phyloP scores from a whole-genome alignment of 1,140 invertebrate genomes.

The Parasteatoda tepidariorum region DNA sequence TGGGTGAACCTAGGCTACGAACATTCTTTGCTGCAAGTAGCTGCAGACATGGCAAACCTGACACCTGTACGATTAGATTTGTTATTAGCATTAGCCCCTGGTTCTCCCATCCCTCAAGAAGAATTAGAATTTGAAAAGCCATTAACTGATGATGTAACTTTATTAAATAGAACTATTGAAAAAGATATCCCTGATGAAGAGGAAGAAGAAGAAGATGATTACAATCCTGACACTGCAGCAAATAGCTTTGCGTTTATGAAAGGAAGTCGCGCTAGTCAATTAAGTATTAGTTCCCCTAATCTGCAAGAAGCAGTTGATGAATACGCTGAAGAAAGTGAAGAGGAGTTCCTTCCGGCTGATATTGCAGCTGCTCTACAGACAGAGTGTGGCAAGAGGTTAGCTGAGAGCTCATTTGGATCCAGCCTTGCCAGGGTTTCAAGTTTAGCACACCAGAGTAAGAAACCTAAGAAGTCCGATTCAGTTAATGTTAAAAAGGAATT shows the following conservation, averaged over 20 bases:
- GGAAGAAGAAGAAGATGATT: slow-evolving; percentile 49
- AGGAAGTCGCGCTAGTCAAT: slow-evolving; percentile 38
- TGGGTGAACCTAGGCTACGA: slow-evolving; percentile 89
- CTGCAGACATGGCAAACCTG: slow-evolving; percentile 88
- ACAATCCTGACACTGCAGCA: slow-evolving; percentile 53
- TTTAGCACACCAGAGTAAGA: slow-evolving; percentile 58
- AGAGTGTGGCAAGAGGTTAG: slow-evolving; percentile 34
- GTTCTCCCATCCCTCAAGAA: slow-evolving; percentile 37
- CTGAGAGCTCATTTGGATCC: slow-evolving; percentile 56
- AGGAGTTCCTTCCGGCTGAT: slow-evolving; percentile 58
- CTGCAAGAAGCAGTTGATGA: slow-evolving; percentile 39
- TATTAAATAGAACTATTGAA: background rate
- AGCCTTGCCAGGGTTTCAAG: slow-evolving; percentile 49
- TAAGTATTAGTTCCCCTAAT: slow-evolving; percentile 43
- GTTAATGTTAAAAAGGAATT: background rate
- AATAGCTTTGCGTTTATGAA: slow-evolving; percentile 59
- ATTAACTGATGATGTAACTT: background rate
- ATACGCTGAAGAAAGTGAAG: slow-evolving; percentile 25
- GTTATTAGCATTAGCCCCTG: slow-evolving; percentile 72
- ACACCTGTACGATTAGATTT: slow-evolving; percentile 90
- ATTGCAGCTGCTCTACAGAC: slow-evolving; percentile 56
- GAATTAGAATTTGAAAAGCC: background rate
- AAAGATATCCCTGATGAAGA: slow-evolving; percentile 13
- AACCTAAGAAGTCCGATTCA: slow-evolving; percentile 51
- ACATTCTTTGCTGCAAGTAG: slow-evolving; percentile 83